A percentile compares a stretch with the other conserved stretches of the same genome.
Evolutionary conservation across 2,888 invertebrate species (phyloP).

Genomic region (Torymus texanus): DNA sequence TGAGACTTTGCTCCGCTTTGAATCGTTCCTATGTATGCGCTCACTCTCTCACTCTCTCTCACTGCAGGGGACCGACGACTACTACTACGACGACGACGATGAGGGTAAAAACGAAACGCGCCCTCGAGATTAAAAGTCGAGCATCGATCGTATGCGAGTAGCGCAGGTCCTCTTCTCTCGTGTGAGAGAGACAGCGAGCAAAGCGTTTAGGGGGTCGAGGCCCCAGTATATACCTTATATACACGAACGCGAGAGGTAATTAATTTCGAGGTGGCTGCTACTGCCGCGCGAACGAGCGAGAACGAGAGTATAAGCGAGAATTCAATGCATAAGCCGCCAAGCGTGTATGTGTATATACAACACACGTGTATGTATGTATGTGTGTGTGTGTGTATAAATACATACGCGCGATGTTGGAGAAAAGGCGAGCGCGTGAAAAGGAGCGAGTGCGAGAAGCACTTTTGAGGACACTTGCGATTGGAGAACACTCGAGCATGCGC

Average conservation of each 20-base stretch:
- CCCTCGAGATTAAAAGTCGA: constrained; percentile 42
- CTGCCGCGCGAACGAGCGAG: too few relatives aligned
- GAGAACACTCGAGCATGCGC: background rate
- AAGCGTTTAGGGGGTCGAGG: too few relatives aligned
- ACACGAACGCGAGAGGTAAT: constrained; percentile 18
- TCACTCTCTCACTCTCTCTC: too few relatives aligned
- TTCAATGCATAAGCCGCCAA: too few relatives aligned
- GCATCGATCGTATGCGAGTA: constrained; percentile 5
- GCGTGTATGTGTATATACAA: too few relatives aligned
- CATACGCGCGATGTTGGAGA: background rate
- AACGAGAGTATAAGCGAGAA: too few relatives aligned
- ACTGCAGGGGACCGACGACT: too few relatives aligned
- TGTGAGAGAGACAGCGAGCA: too few relatives aligned
- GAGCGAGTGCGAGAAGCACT: background rate
- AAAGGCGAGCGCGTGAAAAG: background rate
- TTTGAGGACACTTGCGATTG: constrained; percentile 25
- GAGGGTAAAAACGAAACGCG: background rate
- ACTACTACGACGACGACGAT: too few relatives aligned
- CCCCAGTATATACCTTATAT: too few relatives aligned
- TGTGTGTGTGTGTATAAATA: background rate
- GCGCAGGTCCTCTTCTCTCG: too few relatives aligned
- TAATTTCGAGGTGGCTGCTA: constrained; percentile 8
- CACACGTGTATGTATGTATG: background rate
- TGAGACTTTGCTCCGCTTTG: constrained; percentile 8
- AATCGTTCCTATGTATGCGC: background rate